Conservation (phyloP, 1,140 invertebrate genomes). For the Homarus americanus region DNA sequence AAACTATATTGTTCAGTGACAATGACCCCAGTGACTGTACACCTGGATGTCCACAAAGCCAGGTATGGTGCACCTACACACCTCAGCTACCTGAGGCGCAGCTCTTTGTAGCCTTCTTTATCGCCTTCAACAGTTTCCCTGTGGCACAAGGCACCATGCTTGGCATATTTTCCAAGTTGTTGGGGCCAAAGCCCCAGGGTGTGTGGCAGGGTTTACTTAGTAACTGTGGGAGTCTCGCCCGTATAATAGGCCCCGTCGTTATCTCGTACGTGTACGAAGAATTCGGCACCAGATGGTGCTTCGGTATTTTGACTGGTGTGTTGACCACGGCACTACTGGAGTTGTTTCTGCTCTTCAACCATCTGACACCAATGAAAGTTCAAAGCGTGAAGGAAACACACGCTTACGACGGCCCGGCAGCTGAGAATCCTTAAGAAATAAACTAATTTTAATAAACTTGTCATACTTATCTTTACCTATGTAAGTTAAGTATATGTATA, state of each 20-base stretch:
- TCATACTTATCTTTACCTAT: too few species aligned
- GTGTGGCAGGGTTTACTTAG: slow-evolving; percentile 75
- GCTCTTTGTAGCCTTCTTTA: slow-evolving; percentile 51
- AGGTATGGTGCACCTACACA: neutral
- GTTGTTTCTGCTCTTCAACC: slow-evolving; percentile 25
- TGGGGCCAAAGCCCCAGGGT: slow-evolving; percentile 70
- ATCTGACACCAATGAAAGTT: slow-evolving; percentile 69
- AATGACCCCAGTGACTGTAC: slow-evolving; percentile 20
- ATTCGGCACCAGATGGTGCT: slow-evolving; percentile 63
- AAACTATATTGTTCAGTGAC: neutral
- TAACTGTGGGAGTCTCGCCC: slow-evolving; percentile 61
- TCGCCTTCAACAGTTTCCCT: slow-evolving; percentile 62
- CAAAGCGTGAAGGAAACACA: neutral
- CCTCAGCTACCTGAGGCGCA: slow-evolving; percentile 68
- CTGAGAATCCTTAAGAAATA: too few species aligned
- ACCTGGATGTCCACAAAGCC: slow-evolving; percentile 44
- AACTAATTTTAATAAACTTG: too few species aligned
- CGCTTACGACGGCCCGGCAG: slow-evolving; percentile 13
- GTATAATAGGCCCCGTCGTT: slow-evolving; percentile 74
- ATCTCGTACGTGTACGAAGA: slow-evolving; percentile 70
- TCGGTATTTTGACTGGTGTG: slow-evolving; percentile 31
- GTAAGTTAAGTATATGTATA: too few species aligned
- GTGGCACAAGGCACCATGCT: slow-evolving; percentile 28
- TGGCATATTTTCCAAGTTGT: slow-evolving; percentile 72
- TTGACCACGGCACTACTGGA: slow-evolving; percentile 23